Evolutionary conservation across 2,888 invertebrate genomes (phyloP).

Genomic region (Congeria kusceri): DNA sequence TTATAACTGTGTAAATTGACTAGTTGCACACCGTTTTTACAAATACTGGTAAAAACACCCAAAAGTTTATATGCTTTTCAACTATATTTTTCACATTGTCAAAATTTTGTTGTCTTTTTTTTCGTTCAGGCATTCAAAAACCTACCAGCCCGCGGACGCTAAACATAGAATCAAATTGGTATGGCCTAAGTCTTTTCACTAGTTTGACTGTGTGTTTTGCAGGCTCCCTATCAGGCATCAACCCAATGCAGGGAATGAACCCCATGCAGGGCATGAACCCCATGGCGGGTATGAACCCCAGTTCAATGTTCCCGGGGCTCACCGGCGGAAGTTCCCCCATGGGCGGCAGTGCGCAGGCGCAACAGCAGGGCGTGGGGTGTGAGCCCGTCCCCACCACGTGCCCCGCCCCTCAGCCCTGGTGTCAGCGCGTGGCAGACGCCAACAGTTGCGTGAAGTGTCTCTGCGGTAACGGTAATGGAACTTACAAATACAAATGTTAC

Average conservation of each 20-base stretch:
- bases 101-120: too few relatives aligned
- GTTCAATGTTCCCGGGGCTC: slow-evolving; percentile 42
- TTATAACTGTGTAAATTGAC: too few relatives aligned
- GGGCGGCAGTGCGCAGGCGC: slow-evolving; percentile 16
- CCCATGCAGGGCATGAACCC: slow-evolving; percentile 41
- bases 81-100: too few relatives aligned
- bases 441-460: slow-evolving; percentile 59
- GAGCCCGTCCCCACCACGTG: slow-evolving; percentile 61
- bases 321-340: slow-evolving; percentile 24
- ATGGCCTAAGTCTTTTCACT: too few relatives aligned
- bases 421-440: slow-evolving; percentile 53
- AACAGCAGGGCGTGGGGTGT: slow-evolving; percentile 25
- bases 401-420: slow-evolving; percentile 65
- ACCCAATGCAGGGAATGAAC: slow-evolving; percentile 33
- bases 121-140: too few relatives aligned
- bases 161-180: too few relatives aligned
- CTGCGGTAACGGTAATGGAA: slow-evolving; percentile 57
- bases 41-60: too few relatives aligned
- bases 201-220: too few relatives aligned
- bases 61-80: too few relatives aligned
- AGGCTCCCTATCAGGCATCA: too few relatives aligned
- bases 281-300: slow-evolving; percentile 12
- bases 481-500: background rate
- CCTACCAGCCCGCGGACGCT: too few relatives aligned
- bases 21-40: too few relatives aligned